Conservation (phyloP, 2,888 invertebrate genomes). For the Rhabditoides inermis region DNA sequence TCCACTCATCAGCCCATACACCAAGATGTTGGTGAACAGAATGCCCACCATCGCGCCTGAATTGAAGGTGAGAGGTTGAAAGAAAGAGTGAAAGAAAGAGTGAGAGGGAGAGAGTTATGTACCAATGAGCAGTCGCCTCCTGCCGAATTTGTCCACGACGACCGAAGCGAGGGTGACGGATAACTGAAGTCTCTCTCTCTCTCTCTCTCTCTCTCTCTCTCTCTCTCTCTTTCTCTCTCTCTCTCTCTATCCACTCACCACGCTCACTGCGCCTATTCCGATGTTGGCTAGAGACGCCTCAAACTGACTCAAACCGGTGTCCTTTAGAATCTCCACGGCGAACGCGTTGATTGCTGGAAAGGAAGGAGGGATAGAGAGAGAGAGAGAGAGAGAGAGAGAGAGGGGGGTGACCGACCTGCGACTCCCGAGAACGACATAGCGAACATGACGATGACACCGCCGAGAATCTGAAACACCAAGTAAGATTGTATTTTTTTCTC, state of each 20-base stretch:
- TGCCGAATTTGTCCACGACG: conserved; percentile 39
- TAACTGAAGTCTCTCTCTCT: conserved; percentile 14
- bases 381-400: neutral
- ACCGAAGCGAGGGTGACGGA: conserved; percentile 26
- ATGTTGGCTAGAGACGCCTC: conserved; percentile 40
- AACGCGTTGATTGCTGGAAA: conserved; percentile 40
- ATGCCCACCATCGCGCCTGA: conserved; percentile 22
- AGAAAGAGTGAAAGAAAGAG: no score
- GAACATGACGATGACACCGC: conserved; percentile 29
- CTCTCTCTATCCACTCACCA: conserved; percentile 18
- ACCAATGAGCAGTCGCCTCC: conserved; percentile 32
- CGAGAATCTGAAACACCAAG: no score
- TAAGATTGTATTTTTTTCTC: no score
- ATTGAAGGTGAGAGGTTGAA: no score
- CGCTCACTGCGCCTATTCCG: conserved; percentile 29
- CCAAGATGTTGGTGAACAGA: conserved; percentile 22
- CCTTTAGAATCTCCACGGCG: conserved; percentile 38
- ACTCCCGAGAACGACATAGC: conserved; percentile 43
- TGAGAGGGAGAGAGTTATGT: no score
- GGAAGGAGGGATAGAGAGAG: neutral
- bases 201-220: neutral
- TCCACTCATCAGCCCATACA: conserved; percentile 19
- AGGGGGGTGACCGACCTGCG: conserved; percentile 17
- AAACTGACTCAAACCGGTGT: conserved; percentile 25
- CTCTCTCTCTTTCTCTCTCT: neutral